Evolutionary conservation across 2,113 vertebrate species (phyloP).

Genomic region (Eudorcas thomsonii): DNA sequence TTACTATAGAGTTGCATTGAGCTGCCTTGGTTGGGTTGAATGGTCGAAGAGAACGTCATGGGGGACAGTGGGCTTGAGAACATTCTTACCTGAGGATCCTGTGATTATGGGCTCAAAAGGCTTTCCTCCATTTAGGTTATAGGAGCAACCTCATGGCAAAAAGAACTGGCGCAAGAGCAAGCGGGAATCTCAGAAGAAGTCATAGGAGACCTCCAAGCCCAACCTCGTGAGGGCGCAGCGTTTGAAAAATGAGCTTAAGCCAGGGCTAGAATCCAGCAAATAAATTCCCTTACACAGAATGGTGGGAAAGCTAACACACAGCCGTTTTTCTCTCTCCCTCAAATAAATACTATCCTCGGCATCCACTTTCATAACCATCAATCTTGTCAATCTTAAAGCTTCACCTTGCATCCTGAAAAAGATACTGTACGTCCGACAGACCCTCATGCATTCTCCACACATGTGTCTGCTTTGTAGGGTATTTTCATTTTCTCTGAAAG

Average conservation of each 20-base stretch:
- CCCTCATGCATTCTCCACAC: not conserved
- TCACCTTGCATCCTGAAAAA: not conserved
- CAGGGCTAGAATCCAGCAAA: not conserved
- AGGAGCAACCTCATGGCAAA: not conserved
- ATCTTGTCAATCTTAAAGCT: not conserved
- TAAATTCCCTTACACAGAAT: not conserved
- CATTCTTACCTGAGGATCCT: not conserved
- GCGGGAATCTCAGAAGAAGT: not conserved
- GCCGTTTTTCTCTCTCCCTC: not conserved
- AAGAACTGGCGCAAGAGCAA: not conserved
- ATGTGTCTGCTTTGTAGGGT: not conserved
- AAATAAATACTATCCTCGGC: not conserved
- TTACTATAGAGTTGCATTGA: not conserved
- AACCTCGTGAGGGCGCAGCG: not conserved
- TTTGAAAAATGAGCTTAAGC: not conserved
- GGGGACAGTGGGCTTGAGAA: not conserved
- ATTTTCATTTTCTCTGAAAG: not conserved
- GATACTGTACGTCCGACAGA: too few relatives aligned
- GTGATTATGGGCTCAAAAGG: not conserved
- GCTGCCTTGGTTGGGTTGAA: not conserved
- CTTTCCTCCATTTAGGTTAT: not conserved
- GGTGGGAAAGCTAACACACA: not conserved
- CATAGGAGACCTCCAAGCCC: not conserved
- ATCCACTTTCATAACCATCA: not conserved
- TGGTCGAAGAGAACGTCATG: not conserved